Evolutionary conservation across 2,113 vertebrate species (phyloP).

Genomic region (Macroglossus sobrinus): DNA sequence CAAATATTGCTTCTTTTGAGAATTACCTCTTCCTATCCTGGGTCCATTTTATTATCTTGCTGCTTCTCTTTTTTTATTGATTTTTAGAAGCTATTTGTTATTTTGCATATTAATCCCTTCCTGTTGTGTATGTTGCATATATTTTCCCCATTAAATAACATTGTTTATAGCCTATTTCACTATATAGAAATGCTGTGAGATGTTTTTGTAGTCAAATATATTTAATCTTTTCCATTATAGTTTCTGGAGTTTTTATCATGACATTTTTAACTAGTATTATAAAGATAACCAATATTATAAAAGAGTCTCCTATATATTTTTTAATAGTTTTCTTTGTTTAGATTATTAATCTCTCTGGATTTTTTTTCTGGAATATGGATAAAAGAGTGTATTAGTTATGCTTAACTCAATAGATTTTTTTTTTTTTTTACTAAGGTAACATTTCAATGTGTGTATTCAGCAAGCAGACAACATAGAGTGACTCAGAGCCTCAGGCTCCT

Average conservation of each 20-base stretch:
- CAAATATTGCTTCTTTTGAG: conserved; percentile 9
- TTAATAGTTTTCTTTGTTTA: background rate
- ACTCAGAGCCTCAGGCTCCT: background rate
- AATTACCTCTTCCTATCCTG: background rate
- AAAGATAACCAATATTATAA: background rate
- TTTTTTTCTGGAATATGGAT: background rate
- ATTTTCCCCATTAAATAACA: background rate
- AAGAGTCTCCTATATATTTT: background rate
- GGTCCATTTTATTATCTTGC: background rate
- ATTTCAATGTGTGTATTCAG: background rate
- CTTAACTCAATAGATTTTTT: background rate
- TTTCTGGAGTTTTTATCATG: background rate
- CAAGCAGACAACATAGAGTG: background rate
- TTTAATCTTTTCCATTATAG: conserved; percentile 1
- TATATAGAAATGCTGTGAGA: background rate
- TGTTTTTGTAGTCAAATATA: background rate
- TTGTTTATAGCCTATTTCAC: background rate
- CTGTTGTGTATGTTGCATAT: background rate
- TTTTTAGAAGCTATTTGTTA: background rate
- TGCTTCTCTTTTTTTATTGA: background rate
- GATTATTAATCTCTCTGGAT: background rate
- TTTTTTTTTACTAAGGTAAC: background rate
- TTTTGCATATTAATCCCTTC: background rate
- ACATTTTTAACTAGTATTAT: background rate
- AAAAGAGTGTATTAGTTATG: background rate